Percentiles rank a stretch among this genome's conserved stretches.
Evolutionary conservation across 2,797 vertebrate species (phyloP).

Genomic region (Aselliscus stoliczkanus): DNA sequence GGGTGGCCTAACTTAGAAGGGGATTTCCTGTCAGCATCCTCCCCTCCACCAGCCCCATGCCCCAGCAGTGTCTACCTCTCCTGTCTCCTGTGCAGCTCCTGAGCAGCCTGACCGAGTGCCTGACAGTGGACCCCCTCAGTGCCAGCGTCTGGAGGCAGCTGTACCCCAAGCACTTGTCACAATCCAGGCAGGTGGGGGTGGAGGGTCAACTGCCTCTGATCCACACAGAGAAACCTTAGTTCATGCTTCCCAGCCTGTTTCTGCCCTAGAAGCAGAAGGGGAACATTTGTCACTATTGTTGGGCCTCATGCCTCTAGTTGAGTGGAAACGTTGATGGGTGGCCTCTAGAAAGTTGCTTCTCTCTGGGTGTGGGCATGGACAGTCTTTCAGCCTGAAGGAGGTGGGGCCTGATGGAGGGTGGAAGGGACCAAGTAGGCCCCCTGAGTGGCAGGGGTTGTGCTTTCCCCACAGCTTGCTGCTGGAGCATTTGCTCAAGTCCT

Average conservation of each 20-base stretch:
- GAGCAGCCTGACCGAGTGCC: slow-evolving; percentile 90
- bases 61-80: not conserved
- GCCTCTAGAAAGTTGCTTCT: not conserved
- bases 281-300: not conserved
- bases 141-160: slow-evolving; percentile 95
- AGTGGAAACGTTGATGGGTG: not conserved
- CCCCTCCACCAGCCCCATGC: not conserved
- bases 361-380: too few relatives aligned
- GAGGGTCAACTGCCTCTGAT: not conserved
- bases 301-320: not conserved
- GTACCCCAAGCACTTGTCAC: slow-evolving; percentile 93
- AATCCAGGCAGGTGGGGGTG: slow-evolving; percentile 91
- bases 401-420: not conserved
- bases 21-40: too few relatives aligned
- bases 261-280: not conserved
- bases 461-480: slow-evolving; percentile 87
- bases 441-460: not conserved
- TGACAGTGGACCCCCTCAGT: slow-evolving; percentile 90
- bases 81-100: slow-evolving; percentile 84
- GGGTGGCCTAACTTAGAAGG: not conserved
- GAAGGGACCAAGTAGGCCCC: not conserved
- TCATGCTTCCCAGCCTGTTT: not conserved
- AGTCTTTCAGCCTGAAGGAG: not conserved
- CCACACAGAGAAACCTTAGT: not conserved
- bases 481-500: slow-evolving; percentile 88